Base-by-base conservation (phyloP, 2,888 invertebrate species). In the Agonopterix arenella region DNA sequence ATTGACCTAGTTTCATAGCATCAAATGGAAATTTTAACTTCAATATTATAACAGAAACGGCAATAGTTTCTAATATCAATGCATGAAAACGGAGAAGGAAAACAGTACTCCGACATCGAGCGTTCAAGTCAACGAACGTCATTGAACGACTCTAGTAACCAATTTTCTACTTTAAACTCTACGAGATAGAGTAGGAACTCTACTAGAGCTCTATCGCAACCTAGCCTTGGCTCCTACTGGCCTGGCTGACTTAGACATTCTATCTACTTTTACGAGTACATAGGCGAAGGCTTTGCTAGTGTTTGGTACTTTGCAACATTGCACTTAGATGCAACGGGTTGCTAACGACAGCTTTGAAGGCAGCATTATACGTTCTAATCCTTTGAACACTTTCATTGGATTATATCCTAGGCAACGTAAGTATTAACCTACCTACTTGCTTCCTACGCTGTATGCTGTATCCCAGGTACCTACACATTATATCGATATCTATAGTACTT, bases 241-340 rank as follows among this genome's bases (percentile, higher is more conserved):
- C 86, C 85, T 84, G 81, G 83, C 88, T 88, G 88, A 86, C 86
- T 89, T 89, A 89, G 88, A 89, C 88, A 88, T 89, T 89, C 88
- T 89, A 89, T 88, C 88, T 86, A 89, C 88, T 89, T 88, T 89
- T 89, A 88, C 83, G 73, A 84, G 84, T 84, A 84, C 85, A 80
- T 81, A 70, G 70, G 75, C 80, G 82, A 84, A 86, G 84, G 84
- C 80, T 84, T 74, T 68, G 70, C 71, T 74, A 75, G 74, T 28
- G 28, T 76, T 9, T 11, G 40, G 36, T 18, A 45, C 45, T 18
- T 45, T 38, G 37, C 10, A 28, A 16, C 65, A 11, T 71, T 68
- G 80, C 81, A 82, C 78, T 76, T 70, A 63, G 61, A 71, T 74
- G 73, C 73, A 76, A 73, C 73, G 67, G 67, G 60, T 70, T 71